These are phyloP conservation scores for Muntiacus muntjak DNA, from an alignment of 2,113 vertebrate genomes.

Conservation along the genomic window DNA sequence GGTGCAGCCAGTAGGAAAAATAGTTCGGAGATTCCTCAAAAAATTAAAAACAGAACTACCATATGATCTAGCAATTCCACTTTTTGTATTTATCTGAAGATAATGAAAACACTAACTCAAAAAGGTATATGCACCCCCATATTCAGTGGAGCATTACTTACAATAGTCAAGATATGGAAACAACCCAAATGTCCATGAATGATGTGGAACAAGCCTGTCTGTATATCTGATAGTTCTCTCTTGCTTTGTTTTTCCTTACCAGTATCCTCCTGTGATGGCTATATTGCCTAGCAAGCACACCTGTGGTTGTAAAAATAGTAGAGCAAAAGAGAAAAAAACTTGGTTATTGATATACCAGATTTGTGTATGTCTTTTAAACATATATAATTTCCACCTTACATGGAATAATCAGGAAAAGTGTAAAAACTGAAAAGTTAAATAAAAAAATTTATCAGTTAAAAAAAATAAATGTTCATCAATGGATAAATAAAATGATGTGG, in stretches of 20 bases:
- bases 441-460: slow-evolving; percentile 80
- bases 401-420: slow-evolving; percentile 96
- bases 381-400: slow-evolving; percentile 97
- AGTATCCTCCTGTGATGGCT: slow-evolving; percentile 99
- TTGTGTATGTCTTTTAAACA: slow-evolving; percentile 98
- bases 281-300: slow-evolving; percentile 96
- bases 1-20: background rate
- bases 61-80: background rate
- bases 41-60: background rate
- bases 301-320: slow-evolving; percentile 98
- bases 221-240: slow-evolving; percentile 97
- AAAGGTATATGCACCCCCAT: background rate
- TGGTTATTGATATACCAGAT: slow-evolving; percentile 97
- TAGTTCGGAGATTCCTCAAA: background rate
- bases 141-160: background rate
- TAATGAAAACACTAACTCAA: background rate
- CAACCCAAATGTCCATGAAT: background rate
- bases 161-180: background rate
- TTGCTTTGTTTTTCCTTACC: slow-evolving; percentile 98
- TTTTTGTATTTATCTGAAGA: background rate
- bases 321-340: slow-evolving; percentile 87
- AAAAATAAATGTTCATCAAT: slow-evolving; percentile 65
- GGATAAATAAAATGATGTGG: background rate
- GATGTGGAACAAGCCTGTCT: slow-evolving; percentile 97
- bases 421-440: slow-evolving; percentile 98